A percentile compares a stretch with the other conserved stretches of the same genome.
Conservation (phyloP, 2,888 invertebrate genomes). For the Tigriopus californicus region DNA sequence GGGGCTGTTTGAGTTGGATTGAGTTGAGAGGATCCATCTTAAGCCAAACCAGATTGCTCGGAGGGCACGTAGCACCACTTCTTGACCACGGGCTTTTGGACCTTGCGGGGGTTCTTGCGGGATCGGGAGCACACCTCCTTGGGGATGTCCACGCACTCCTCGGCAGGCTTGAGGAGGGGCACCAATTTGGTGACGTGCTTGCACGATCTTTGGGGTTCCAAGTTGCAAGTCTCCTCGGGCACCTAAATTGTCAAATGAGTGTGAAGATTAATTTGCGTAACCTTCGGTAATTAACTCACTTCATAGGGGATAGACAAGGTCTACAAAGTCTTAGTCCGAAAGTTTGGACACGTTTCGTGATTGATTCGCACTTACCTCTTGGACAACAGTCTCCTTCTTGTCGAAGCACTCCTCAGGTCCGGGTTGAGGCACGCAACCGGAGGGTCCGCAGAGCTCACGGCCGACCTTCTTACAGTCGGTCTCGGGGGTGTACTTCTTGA, state of each 20-base stretch:
- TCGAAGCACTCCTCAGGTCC: conserved; percentile 6
- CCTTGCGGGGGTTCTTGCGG: conserved; percentile 9
- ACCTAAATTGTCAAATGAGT: too few relatives aligned
- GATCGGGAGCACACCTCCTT: conserved; percentile 13
- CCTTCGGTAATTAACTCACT: too few relatives aligned
- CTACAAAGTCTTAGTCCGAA: too few relatives aligned
- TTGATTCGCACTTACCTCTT: too few relatives aligned
- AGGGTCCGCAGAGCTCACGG: conserved; percentile 9
- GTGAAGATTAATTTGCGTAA: too few relatives aligned
- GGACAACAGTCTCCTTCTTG: conserved; percentile 12
- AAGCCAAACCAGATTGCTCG: conserved; percentile 7
- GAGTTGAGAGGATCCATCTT: not conserved
- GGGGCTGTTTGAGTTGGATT: too few relatives aligned
- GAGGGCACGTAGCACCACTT: conserved; percentile 13
- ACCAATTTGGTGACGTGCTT: conserved; percentile 7
- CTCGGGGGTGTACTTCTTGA: conserved; percentile 11
- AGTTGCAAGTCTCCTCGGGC: conserved; percentile 8
- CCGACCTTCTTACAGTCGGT: conserved; percentile 6
- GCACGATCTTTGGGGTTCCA: conserved; percentile 11
- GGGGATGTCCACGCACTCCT: conserved; percentile 14
- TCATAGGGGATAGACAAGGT: too few relatives aligned
- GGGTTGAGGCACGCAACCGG: not conserved
- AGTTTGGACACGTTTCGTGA: too few relatives aligned
- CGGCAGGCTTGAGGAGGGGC: conserved; percentile 7
- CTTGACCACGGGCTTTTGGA: conserved; percentile 13